Percentiles rank a stretch among this genome's conserved stretches.
These are phyloP conservation scores for Xanthorhoe designata DNA, from an alignment of 2,888 invertebrate genomes.

Conservation along the genomic window DNA sequence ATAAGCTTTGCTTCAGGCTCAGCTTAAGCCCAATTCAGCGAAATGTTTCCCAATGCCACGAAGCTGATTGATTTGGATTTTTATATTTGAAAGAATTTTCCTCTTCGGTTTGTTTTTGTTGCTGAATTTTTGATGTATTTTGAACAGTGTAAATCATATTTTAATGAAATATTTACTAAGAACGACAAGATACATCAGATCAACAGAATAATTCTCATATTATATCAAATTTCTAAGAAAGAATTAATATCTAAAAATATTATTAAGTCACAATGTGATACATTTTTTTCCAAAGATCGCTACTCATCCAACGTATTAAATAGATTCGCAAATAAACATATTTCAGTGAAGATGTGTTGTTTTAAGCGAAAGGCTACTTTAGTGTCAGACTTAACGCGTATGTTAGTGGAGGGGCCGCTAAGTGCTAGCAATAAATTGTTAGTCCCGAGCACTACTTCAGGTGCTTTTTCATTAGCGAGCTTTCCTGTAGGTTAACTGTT, in stretches of 20 bases:
- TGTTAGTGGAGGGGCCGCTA: constrained; percentile 66
- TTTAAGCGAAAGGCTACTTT: constrained; percentile 44
- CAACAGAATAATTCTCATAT: background rate
- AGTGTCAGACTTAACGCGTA: constrained; percentile 55
- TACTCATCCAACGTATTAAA: constrained; percentile 22
- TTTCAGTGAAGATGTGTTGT: constrained; percentile 36
- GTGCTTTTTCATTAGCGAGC: constrained; percentile 71
- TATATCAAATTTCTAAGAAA: background rate
- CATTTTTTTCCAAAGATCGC: background rate
- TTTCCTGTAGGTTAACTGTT: constrained; percentile 55
- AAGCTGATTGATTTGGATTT: constrained; percentile 31
- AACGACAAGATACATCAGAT: too few relatives aligned
- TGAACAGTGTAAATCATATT: background rate
- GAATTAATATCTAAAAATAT: background rate
- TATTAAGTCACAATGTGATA: background rate
- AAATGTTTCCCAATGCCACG: constrained; percentile 25
- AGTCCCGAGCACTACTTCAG: constrained; percentile 67
- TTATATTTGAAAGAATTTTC: constrained; percentile 28
- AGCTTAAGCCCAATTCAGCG: constrained; percentile 31
- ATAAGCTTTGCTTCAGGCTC: constrained; percentile 34
- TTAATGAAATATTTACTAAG: background rate
- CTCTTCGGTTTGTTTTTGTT: constrained; percentile 14
- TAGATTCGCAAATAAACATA: constrained; percentile 31
- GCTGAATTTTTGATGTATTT: background rate
- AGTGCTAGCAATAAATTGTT: constrained; percentile 77